Percentiles rank a stretch among this genome's conserved stretches.
Conservation (phyloP, 1,140 invertebrate species). For the Lerema accius region DNA sequence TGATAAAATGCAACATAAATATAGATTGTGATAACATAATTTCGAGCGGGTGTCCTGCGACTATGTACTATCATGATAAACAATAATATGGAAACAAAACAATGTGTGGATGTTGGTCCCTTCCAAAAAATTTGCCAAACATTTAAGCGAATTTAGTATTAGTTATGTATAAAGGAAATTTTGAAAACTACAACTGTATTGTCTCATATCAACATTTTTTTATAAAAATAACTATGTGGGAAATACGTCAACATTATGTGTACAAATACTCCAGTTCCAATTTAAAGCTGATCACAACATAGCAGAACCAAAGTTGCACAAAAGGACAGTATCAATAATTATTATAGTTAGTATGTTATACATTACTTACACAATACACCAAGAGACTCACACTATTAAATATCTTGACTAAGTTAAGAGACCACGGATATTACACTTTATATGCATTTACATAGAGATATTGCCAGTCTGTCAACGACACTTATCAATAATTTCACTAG, state of each 20-base stretch:
- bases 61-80: slow-evolving; percentile 50
- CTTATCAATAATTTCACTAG: slow-evolving; percentile 81
- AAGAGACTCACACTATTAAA: slow-evolving; percentile 82
- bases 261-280: slow-evolving; percentile 78
- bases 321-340: slow-evolving; percentile 75
- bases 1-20: slow-evolving; percentile 72
- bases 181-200: slow-evolving; percentile 78
- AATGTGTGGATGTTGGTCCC: slow-evolving; percentile 77
- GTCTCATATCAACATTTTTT: slow-evolving; percentile 78
- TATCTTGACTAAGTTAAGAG: slow-evolving; percentile 81
- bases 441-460: slow-evolving; percentile 79
- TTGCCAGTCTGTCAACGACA: slow-evolving; percentile 80
- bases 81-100: slow-evolving; percentile 45
- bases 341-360: slow-evolving; percentile 73
- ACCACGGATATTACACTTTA: slow-evolving; percentile 78
- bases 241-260: slow-evolving; percentile 73
- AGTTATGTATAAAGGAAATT: slow-evolving; percentile 63
- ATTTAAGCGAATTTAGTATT: slow-evolving; percentile 58
- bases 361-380: slow-evolving; percentile 71
- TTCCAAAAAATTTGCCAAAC: slow-evolving; percentile 75
- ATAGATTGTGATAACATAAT: slow-evolving; percentile 50
- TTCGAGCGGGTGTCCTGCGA: slow-evolving; percentile 43
- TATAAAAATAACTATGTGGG: slow-evolving; percentile 81
- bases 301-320: slow-evolving; percentile 79
- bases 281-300: slow-evolving; percentile 81